Base-by-base conservation (phyloP, 2,797 vertebrate species). In the Enteromius afrohamiltoni region DNA sequence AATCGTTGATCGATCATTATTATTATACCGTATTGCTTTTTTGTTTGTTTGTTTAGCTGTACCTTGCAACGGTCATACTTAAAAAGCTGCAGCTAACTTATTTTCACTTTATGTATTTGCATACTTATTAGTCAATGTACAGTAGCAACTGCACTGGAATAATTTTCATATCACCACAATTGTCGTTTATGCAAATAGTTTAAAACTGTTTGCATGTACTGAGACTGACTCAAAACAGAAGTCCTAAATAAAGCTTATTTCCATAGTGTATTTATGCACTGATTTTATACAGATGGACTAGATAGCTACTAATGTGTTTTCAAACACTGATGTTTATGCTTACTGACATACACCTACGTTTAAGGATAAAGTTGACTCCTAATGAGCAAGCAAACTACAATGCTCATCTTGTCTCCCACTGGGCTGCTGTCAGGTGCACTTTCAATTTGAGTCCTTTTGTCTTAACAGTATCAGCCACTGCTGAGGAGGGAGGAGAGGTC, bases 311-410 rank as follows among this genome's bases (percentile, higher is more conserved):
- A n/a, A 31, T 73, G 26, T 34, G 37, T 67, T 19, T 80, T 70
- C 34, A 42, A 55, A 42, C 31, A 68, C 21, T 10, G 8, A 14
- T 17, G 9, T 16, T 34, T 47, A 29, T 55, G 9, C 40, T 31
- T 58, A 70, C 69, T 71, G 51, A 60, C 13, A 71, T 47, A 21
- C 26, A 62, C 19, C 51, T 34, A 60, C 77, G 86, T 86, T 70
- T 34, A 87, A 47, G 23, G 60, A 80, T 85, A 85, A 87, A 83
- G 68, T 78, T 77, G 80, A 71, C 83, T 80, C 89, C 87, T 91
- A 88, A 88, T 88, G 83, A 73, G 53, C 75, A 82, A 89, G 26
- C 47, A 65, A 49, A 58, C 53, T 71, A 73, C 47, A 79, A 51
- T 42, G 49, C 47, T 83, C 47, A 68, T 45, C 68, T 69, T 7